Conservation (phyloP, 2,888 invertebrate species). For the Hirtodrosophila cameraria region DNA sequence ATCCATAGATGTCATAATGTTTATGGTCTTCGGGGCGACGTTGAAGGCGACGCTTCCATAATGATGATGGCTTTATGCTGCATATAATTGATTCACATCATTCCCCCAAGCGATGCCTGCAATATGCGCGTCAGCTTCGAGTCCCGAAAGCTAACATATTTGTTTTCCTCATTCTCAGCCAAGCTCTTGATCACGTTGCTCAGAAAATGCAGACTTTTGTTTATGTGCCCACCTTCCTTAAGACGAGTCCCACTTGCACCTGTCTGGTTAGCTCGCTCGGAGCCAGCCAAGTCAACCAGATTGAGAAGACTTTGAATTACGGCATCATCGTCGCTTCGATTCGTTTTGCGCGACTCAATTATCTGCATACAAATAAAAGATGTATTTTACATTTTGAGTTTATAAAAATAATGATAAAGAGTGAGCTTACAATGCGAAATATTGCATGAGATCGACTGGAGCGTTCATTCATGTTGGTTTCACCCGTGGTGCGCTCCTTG, state of each 20-base stretch:
- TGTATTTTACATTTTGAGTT: neutral
- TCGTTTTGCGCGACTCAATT: slow-evolving; percentile 89
- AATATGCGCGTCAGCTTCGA: slow-evolving; percentile 93
- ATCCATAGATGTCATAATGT: slow-evolving; percentile 45
- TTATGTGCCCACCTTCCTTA: slow-evolving; percentile 93
- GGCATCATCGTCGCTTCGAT: slow-evolving; percentile 85
- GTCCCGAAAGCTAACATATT: too few species aligned
- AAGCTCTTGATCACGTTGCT: slow-evolving; percentile 93
- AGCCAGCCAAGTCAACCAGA: slow-evolving; percentile 95
- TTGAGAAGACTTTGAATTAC: slow-evolving; percentile 91
- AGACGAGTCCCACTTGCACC: slow-evolving; percentile 91
- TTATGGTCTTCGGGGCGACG: slow-evolving; percentile 55
- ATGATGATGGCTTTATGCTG: slow-evolving; percentile 92
- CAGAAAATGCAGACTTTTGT: slow-evolving; percentile 90
- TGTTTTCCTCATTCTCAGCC: too few species aligned
- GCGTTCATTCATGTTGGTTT: too few species aligned
- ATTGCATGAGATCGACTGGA: too few species aligned
- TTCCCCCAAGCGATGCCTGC: slow-evolving; percentile 95
- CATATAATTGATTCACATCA: slow-evolving; percentile 93
- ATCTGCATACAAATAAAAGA: slow-evolving; percentile 84
- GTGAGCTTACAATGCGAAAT: too few species aligned
- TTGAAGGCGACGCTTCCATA: slow-evolving; percentile 88
- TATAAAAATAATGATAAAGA: neutral
- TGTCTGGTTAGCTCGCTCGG: slow-evolving; percentile 92
- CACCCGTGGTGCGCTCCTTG: too few species aligned